Conservation (phyloP, 2,888 invertebrate species). For the Hemistola chrysoprasaria region DNA sequence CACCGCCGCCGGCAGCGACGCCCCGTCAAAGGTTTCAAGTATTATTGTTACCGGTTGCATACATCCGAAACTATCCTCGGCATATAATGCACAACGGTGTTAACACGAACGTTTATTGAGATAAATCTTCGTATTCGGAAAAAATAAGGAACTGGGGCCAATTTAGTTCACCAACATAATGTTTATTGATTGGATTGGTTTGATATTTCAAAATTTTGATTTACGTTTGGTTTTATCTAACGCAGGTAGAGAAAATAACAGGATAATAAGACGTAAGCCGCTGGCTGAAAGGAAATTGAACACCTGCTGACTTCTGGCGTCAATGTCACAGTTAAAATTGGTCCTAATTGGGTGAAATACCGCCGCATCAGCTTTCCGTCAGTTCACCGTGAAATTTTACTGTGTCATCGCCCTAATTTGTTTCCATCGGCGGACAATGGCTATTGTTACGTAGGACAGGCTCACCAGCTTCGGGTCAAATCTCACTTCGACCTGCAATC, state of each 20-base stretch:
- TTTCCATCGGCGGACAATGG: slow-evolving; percentile 63
- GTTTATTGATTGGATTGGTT: no score
- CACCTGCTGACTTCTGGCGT: slow-evolving; percentile 12
- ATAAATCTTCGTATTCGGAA: slow-evolving; percentile 11
- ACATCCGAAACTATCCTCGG: slow-evolving; percentile 44
- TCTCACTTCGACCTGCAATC: slow-evolving; percentile 1
- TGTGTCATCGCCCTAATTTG: slow-evolving; percentile 66
- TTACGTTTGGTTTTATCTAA: no score
- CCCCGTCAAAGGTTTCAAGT: slow-evolving; percentile 76
- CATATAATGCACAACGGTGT: slow-evolving; percentile 36
- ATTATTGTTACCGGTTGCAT: slow-evolving; percentile 61
- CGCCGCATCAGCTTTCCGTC: slow-evolving; percentile 38
- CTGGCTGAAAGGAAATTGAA: neutral
- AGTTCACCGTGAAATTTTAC: slow-evolving; percentile 42
- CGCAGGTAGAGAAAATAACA: neutral
- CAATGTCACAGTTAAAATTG: slow-evolving; percentile 21
- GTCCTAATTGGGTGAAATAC: slow-evolving; percentile 42
- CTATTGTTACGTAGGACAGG: slow-evolving; percentile 48
- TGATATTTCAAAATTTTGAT: no score
- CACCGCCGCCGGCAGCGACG: slow-evolving; percentile 66
- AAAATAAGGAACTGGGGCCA: no score
- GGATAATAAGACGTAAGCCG: slow-evolving; percentile 1
- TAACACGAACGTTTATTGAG: slow-evolving; percentile 26
- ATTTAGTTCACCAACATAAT: no score
- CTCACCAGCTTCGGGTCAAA: slow-evolving; percentile 27